Percentiles rank a stretch among this genome's conserved stretches.
Evolutionary conservation across 2,888 invertebrate species (phyloP).

Genomic region (Leptura quadrifasciata): DNA sequence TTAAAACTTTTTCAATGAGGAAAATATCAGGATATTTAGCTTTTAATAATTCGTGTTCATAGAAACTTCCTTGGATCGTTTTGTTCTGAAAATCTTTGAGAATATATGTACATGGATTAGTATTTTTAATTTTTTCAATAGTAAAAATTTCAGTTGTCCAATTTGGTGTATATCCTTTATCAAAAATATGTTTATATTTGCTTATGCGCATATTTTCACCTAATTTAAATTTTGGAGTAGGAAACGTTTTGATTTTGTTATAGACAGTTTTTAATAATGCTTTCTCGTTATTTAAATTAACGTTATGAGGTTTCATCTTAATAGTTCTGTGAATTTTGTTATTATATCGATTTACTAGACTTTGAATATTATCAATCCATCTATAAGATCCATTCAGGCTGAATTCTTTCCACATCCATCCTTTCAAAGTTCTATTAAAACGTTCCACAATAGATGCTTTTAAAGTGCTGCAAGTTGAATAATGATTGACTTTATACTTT

Average conservation of each 20-base stretch:
- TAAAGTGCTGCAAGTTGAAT: constrained; percentile 40
- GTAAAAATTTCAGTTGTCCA: constrained; percentile 39
- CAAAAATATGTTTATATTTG: constrained; percentile 57
- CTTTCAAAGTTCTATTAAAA: constrained; percentile 42
- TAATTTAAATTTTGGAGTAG: constrained; percentile 46
- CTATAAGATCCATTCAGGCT: constrained; percentile 59
- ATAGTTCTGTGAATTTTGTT: constrained; percentile 42
- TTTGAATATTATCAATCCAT: constrained; percentile 43
- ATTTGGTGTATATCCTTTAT: constrained; percentile 37
- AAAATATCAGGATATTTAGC: constrained; percentile 15
- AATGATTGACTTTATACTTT: constrained; percentile 46
- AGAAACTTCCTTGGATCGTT: constrained; percentile 21
- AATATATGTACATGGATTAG: constrained; percentile 36
- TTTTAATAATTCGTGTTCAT: constrained; percentile 20
- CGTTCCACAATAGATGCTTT: constrained; percentile 48
- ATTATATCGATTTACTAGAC: constrained; percentile 41
- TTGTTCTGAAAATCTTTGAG: constrained; percentile 26
- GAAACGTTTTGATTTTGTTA: constrained; percentile 47
- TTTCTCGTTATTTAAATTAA: constrained; percentile 37
- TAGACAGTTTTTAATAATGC: constrained; percentile 34
- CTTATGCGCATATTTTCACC: constrained; percentile 61
- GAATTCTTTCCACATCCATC: constrained; percentile 50
- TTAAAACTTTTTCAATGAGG: background rate
- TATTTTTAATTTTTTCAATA: constrained; percentile 29
- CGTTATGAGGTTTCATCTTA: constrained; percentile 30